Percentiles rank a stretch among this genome's conserved stretches.
phyloP scores from a whole-genome alignment of 2,888 invertebrate species.

The Pterostichus niger region DNA sequence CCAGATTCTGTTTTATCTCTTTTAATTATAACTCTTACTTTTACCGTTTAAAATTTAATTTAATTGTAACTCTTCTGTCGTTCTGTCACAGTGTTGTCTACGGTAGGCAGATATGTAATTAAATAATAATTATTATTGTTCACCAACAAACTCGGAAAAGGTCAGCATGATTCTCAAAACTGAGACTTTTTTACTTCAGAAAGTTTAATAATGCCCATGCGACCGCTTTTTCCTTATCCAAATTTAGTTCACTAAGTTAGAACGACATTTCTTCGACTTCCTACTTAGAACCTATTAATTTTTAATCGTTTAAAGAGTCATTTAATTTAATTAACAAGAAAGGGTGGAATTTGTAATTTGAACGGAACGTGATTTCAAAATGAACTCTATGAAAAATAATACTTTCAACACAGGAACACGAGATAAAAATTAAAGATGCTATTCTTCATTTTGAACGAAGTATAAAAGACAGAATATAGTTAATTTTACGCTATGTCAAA shows the following conservation, averaged over 20 bases:
- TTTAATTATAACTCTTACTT: conserved; percentile 24
- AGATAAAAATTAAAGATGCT: too few species aligned
- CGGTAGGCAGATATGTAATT: not conserved
- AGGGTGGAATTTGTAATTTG: not conserved
- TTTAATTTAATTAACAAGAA: conserved; percentile 16
- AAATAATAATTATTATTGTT: conserved; percentile 3
- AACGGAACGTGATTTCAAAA: too few species aligned
- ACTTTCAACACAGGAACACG: too few species aligned
- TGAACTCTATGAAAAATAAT: too few species aligned
- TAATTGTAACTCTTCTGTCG: conserved; percentile 27
- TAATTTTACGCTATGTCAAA: too few species aligned
- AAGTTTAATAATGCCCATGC: conserved; percentile 19
- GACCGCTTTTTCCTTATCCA: conserved; percentile 13
- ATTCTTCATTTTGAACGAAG: too few species aligned
- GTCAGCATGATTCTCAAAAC: not conserved
- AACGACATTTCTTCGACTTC: conserved; percentile 4
- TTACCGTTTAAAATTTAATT: conserved; percentile 30
- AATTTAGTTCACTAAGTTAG: conserved; percentile 14
- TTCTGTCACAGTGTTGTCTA: conserved; percentile 13
- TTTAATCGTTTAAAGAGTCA: conserved; percentile 29
- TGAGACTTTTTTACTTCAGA: not conserved
- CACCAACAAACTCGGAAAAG: not conserved
- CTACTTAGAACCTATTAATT: conserved; percentile 23
- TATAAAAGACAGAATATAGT: too few species aligned
- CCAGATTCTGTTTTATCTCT: conserved; percentile 7